Conservation (phyloP, 1,140 invertebrate genomes). For the Drusus annulatus region DNA sequence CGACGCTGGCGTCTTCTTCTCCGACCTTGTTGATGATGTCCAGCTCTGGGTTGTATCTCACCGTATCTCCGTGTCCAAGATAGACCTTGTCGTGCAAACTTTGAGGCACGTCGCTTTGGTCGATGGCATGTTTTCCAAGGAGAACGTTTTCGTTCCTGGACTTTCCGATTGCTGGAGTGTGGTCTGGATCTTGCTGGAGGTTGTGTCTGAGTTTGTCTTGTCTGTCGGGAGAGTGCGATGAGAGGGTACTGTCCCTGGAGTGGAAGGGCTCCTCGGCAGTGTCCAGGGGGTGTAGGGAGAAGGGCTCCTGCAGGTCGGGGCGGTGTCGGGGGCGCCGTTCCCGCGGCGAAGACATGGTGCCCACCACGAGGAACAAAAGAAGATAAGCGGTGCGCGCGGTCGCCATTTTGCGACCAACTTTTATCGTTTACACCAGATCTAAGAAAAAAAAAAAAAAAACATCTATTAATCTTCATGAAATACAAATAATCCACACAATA, state of each 20-base stretch:
- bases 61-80: conserved; percentile 70
- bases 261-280: conserved; percentile 16
- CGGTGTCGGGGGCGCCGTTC: conserved; percentile 54
- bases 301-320: conserved; percentile 47
- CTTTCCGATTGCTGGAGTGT: conserved; percentile 22
- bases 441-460: conserved; percentile 11
- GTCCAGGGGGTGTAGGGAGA: conserved; percentile 12
- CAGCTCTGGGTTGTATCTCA: conserved; percentile 69
- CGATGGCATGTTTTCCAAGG: conserved; percentile 37
- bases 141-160: conserved; percentile 33
- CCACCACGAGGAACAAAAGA: conserved; percentile 42
- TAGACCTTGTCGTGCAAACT: conserved; percentile 63
- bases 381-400: conserved; percentile 17
- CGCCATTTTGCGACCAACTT: conserved; percentile 25
- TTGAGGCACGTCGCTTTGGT: conserved; percentile 24
- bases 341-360: conserved; percentile 38
- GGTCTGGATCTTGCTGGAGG: conserved; percentile 36
- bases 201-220: conserved; percentile 46
- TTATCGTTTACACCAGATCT: conserved; percentile 29
- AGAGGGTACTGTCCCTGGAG: conserved; percentile 34
- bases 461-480: too few species aligned
- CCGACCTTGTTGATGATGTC: conserved; percentile 64
- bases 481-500: too few species aligned
- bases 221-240: conserved; percentile 29
- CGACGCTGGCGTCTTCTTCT: conserved; percentile 64